Conservation (phyloP, 1,140 invertebrate species). For the Oncopodura yosiiana region DNA sequence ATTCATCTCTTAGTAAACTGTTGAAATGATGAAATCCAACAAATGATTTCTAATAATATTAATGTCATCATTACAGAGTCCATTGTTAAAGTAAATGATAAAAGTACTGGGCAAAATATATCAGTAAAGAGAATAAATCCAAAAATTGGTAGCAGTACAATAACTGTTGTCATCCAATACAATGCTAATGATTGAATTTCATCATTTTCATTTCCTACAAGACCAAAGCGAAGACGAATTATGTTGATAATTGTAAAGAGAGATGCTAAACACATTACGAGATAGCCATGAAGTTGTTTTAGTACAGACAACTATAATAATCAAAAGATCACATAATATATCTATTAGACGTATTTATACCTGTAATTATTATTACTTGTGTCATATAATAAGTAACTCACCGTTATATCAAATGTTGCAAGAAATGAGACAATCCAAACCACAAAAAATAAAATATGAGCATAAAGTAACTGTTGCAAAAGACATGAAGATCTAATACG, state of each 20-base stretch:
- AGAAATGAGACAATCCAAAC: slow-evolving; percentile 16
- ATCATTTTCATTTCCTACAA: slow-evolving; percentile 19
- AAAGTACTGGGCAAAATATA: slow-evolving; percentile 15
- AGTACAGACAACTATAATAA: slow-evolving; percentile 10
- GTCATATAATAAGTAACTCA: neutral
- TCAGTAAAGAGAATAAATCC: slow-evolving; percentile 19
- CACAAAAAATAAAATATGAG: slow-evolving; percentile 15
- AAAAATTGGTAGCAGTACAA: slow-evolving; percentile 17
- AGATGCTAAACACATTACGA: slow-evolving; percentile 8
- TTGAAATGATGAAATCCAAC: slow-evolving; percentile 18
- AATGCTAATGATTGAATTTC: slow-evolving; percentile 19
- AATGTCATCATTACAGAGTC: slow-evolving; percentile 12
- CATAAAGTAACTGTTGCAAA: slow-evolving; percentile 11
- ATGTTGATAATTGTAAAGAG: slow-evolving; percentile 18
- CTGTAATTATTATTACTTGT: neutral
- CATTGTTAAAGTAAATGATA: slow-evolving; percentile 17
- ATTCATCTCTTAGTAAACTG: slow-evolving; percentile 13
- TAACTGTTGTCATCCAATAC: slow-evolving; percentile 22
- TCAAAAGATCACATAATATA: neutral
- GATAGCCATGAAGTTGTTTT: slow-evolving; percentile 19
- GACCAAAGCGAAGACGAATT: slow-evolving; percentile 10
- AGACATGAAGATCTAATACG: slow-evolving; percentile 12
- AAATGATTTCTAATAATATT: slow-evolving; percentile 12
- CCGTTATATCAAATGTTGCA: slow-evolving; percentile 17
- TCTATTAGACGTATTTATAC: neutral